Evolutionary conservation across 2,797 vertebrate species (phyloP).

Genomic region (Clangula hyemalis): DNA sequence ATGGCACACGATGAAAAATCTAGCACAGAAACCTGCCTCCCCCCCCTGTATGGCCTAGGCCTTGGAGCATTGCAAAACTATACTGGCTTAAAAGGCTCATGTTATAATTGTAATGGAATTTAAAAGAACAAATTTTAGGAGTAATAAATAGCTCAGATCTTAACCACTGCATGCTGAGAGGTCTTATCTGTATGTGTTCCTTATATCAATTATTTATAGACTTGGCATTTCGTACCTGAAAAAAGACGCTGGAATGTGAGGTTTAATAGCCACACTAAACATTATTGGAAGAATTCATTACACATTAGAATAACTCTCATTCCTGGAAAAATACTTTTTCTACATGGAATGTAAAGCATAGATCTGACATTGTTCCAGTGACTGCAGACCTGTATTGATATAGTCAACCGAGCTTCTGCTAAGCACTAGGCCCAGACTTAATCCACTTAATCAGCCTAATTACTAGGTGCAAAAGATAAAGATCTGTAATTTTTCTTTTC

Average conservation of each 20-base stretch:
- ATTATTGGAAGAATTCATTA: constrained; percentile 72
- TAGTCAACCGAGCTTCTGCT: constrained; percentile 52
- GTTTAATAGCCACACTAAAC: constrained; percentile 71
- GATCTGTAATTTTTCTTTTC: constrained; percentile 69
- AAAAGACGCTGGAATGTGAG: constrained; percentile 59
- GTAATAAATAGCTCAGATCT: constrained; percentile 78
- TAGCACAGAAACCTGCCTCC: constrained; percentile 58
- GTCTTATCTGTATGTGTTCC: constrained; percentile 73
- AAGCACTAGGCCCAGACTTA: constrained; percentile 19
- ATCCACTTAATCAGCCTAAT: constrained; percentile 24
- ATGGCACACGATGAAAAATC: constrained; percentile 51
- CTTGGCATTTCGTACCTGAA: constrained; percentile 72
- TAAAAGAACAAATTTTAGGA: constrained; percentile 75
- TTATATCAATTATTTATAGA: constrained; percentile 79
- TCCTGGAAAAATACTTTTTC: constrained; percentile 66
- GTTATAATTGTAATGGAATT: constrained; percentile 80
- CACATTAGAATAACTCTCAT: constrained; percentile 65
- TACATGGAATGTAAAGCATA: constrained; percentile 47
- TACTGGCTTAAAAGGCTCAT: constrained; percentile 66
- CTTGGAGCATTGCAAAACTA: constrained; percentile 62
- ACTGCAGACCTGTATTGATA: constrained; percentile 24
- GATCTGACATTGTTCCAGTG: constrained; percentile 44
- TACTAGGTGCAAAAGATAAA: constrained; percentile 16
- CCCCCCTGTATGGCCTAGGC: constrained; percentile 65
- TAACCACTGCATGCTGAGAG: constrained; percentile 69